Evolutionary conservation across 2,797 vertebrate species (phyloP), one percentile per base, ranked within the genome.

Genomic region (Sebastes itinus): DNA sequence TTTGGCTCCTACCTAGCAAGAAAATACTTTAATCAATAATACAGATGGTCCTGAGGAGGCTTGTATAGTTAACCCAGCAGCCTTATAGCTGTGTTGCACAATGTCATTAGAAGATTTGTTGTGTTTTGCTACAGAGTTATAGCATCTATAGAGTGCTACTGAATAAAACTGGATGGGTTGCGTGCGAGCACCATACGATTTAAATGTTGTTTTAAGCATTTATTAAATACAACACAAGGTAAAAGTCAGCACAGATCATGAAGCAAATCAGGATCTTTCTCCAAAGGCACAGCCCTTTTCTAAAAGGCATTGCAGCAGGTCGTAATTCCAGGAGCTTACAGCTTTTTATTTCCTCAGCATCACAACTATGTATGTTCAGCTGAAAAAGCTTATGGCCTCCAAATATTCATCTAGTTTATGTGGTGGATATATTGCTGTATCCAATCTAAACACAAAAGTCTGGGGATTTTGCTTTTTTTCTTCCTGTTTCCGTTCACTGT

Each of bases 361-460:
- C 87, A 87, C 83, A 86, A 68, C 83, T 70, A 74, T 92, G 79
- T 93, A 88, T 89, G 87, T 86, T 91, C 86, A 87, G 81, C 89
- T 89, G 85, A 88, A 89, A 89, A 90, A 89, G 81, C 86, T 87
- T 82, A 87, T 89, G 83, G 90, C 85, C 83, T 89, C 82, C 89
- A 90, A 87, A 86, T 91, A 88, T 85, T 86, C 84, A 81, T 81
- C 69, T 86, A 52, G 75, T 89, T 86, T 87, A 83, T 54, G 77
- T 74, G 64, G 68, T 78, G 86, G 83, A 56, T 87, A 89, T 91
- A 85, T 88, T 84, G 82, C 84, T 87, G 82, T 86, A 87, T 93
- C 80, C 92, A 92, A 92, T 92, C 87, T 82, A 89, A 92, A 93
- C 90, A 89, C 87, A 89, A 94, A 95, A 95, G 93, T 95, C 95